Base-by-base conservation (phyloP, 2,113 vertebrate genomes). In the Leptocoma aspasia region DNA sequence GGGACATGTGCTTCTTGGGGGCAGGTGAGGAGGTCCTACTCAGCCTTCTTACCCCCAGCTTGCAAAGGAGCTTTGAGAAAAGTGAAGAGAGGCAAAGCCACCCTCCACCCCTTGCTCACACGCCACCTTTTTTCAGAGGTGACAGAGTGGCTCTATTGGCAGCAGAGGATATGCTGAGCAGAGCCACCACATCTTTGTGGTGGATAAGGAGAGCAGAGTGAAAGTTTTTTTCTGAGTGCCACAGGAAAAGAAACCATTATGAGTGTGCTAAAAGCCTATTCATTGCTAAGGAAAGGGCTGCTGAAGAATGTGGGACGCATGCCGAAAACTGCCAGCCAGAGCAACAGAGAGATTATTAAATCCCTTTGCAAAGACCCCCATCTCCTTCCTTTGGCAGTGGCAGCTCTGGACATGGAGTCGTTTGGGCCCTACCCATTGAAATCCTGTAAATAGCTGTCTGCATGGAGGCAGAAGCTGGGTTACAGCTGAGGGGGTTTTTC, bases 251-350 rank as follows among this genome's bases (percentile, higher is more conserved):
- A 94, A 72, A 27, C 54, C 79, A 81, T 96, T 94, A 75, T 96
- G 66, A 47, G 68, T 2, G 16, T 10, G 35, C 90, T 92, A 41
- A 95, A 97, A 96, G 95, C 83, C 91, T 77, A 97, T 97, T 97
- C 96, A 96, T 90, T 90, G 83, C 97, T 92, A 92, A 94, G 90
- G 94, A 96, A 97, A 96, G 66, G 84, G 61, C 72, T 95, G 77
- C 86, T 65, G 73, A 94, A 96, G 94, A 96, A 96, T 81, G 89
- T 95, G 92, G 95, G 96, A 95, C 2, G 4, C 53, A 37, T 82
- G 79, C 95, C 87, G 59, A 84, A 88, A 94, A 57, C 92, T 87
- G 89, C 60, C 82, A 72, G 80, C 79, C 78, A 80, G 75, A 85
- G 90, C 68, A 81, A 42, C 71, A 64, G 76, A 73, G 72, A 90